phyloP scores from a whole-genome alignment of 2,888 invertebrate genomes.

The Amphipoea oculea region DNA sequence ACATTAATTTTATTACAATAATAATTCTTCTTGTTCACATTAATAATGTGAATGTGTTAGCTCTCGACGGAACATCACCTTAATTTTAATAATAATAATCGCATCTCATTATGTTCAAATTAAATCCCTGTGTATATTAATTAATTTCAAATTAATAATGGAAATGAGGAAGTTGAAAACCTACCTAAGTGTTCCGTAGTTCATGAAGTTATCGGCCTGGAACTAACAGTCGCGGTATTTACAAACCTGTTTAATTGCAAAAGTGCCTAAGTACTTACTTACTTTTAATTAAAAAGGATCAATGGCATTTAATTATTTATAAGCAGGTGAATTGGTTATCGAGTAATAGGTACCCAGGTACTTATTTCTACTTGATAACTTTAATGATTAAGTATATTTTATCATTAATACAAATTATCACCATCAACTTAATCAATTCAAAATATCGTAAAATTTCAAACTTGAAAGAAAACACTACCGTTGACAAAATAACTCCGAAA shows the following conservation, averaged over 20 bases:
- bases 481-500: conserved; percentile 20
- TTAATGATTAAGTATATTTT: not conserved
- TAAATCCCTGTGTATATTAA: conserved; percentile 9
- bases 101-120: conserved; percentile 1
- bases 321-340: not conserved
- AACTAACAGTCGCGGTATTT: conserved; percentile 19
- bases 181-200: conserved; percentile 17
- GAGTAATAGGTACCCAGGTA: not conserved
- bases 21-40: not conserved
- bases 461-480: not conserved
- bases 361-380: not conserved
- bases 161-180: conserved; percentile 33
- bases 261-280: not conserved
- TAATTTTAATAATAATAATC: conserved; percentile 23
- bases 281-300: not conserved
- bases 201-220: conserved; percentile 25
- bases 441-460: not conserved
- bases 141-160: conserved; percentile 31
- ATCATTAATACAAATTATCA: not conserved
- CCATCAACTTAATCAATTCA: not conserved
- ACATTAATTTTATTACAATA: not conserved
- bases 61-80: not conserved
- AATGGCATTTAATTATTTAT: no score
- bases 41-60: not conserved
- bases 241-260: not conserved